Conservation (phyloP, 1,140 invertebrate species). For the Zaprionus taronus region DNA sequence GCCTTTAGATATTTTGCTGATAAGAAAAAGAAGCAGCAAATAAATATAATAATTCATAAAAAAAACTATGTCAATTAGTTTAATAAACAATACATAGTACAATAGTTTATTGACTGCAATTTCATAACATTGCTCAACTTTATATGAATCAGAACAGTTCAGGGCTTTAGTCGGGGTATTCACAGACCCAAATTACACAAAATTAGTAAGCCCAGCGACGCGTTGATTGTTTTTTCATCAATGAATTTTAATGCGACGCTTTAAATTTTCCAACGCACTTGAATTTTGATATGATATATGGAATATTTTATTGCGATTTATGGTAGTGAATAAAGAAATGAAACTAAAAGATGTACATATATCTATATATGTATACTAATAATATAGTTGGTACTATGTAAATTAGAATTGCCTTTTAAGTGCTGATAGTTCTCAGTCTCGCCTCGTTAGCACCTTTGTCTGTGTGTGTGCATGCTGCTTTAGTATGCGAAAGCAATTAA, state of each 20-base stretch:
- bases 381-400: background rate
- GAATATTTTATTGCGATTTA: background rate
- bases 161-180: conserved; percentile 4
- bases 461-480: background rate
- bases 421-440: background rate
- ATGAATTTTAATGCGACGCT: conserved; percentile 16
- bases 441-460: conserved; percentile 11
- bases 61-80: conserved; percentile 47
- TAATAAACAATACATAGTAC: background rate
- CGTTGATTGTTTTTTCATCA: conserved; percentile 9
- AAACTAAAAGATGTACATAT: too few species aligned
- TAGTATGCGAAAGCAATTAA: conserved; percentile 37
- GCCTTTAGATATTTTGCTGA: conserved; percentile 33
- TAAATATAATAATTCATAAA: background rate
- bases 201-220: conserved; percentile 29
- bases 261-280: background rate
- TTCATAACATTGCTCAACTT: conserved; percentile 19
- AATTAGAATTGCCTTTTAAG: background rate
- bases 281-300: background rate
- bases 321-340: background rate
- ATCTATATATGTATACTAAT: too few species aligned
- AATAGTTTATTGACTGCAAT: conserved; percentile 25
- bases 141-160: conserved; percentile 25
- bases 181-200: conserved; percentile 9
- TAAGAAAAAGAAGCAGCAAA: conserved; percentile 4